A percentile compares a stretch with the other conserved stretches of the same genome.
Evolutionary conservation across 2,888 invertebrate genomes (phyloP).

Genomic region (Unio pictorum): DNA sequence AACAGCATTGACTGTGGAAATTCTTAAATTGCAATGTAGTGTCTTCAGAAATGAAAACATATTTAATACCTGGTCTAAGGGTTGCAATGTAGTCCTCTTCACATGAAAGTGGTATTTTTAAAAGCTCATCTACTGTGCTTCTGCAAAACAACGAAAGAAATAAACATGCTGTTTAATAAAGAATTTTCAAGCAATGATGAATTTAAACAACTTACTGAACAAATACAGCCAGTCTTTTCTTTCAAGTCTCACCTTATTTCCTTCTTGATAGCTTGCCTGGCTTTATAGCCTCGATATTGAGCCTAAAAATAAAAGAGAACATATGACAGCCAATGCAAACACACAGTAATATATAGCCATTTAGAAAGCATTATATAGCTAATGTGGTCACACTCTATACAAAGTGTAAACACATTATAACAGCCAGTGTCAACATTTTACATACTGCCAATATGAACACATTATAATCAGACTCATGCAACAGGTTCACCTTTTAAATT

Average conservation of each 20-base stretch:
- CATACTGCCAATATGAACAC: too few relatives aligned
- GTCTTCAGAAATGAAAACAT: conserved; percentile 1
- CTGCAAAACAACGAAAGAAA: conserved; percentile 32
- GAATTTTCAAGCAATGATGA: too few relatives aligned
- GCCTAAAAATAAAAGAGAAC: conserved; percentile 45
- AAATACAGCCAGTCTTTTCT: background rate
- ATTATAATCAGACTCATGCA: too few relatives aligned
- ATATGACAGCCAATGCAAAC: background rate
- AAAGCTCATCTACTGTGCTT: conserved; percentile 84
- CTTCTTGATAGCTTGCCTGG: conserved; percentile 47
- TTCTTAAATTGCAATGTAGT: background rate
- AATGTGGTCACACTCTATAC: too few relatives aligned
- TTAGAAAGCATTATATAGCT: background rate
- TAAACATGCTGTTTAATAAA: too few relatives aligned
- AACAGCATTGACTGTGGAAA: background rate
- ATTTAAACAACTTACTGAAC: too few relatives aligned
- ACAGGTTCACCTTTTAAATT: too few relatives aligned
- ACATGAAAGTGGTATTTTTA: conserved; percentile 74
- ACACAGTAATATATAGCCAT: too few relatives aligned
- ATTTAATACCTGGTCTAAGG: conserved; percentile 66
- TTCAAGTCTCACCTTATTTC: conserved; percentile 44
- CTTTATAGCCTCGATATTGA: conserved; percentile 56
- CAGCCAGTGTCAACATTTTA: too few relatives aligned
- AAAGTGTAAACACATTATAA: too few relatives aligned
- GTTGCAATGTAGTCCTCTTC: conserved; percentile 73